These are phyloP conservation scores for Psittacula derbiana DNA, from an alignment of 2,797 vertebrate genomes.

Conservation along the genomic window DNA sequence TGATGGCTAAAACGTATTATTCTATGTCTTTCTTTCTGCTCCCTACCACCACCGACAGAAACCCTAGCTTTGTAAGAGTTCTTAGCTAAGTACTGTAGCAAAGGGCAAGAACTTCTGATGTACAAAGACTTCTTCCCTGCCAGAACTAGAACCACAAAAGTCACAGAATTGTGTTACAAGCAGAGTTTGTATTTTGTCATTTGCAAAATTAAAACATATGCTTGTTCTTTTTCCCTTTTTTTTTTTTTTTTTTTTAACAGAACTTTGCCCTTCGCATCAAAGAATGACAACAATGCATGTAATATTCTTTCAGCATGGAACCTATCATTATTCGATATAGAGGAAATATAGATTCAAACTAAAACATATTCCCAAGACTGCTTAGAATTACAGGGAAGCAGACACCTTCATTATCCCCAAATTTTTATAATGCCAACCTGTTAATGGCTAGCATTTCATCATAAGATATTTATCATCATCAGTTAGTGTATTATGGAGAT, in stretches of 20 bases:
- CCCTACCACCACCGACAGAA: neutral
- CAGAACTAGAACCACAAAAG: neutral
- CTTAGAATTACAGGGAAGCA: neutral
- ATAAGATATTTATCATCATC: neutral
- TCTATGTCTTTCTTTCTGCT: neutral
- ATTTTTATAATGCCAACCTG: neutral
- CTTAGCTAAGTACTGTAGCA: neutral
- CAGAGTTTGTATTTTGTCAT: neutral
- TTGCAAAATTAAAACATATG: neutral
- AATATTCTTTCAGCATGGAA: neutral
- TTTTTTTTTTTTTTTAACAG: neutral
- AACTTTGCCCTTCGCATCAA: neutral
- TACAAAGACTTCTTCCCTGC: neutral
- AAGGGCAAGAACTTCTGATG: neutral
- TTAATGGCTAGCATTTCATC: neutral
- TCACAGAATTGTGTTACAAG: neutral
- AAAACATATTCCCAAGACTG: neutral
- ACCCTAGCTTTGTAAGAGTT: neutral
- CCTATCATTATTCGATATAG: neutral
- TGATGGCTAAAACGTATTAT: neutral
- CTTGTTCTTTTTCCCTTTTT: neutral
- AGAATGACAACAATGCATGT: neutral
- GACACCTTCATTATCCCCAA: neutral
- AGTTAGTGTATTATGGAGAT: neutral
- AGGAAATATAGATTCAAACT: neutral